A percentile compares a stretch with the other conserved stretches of the same genome.
phyloP scores from a whole-genome alignment of 2,113 vertebrate species.

The Myiopsitta monachus region DNA sequence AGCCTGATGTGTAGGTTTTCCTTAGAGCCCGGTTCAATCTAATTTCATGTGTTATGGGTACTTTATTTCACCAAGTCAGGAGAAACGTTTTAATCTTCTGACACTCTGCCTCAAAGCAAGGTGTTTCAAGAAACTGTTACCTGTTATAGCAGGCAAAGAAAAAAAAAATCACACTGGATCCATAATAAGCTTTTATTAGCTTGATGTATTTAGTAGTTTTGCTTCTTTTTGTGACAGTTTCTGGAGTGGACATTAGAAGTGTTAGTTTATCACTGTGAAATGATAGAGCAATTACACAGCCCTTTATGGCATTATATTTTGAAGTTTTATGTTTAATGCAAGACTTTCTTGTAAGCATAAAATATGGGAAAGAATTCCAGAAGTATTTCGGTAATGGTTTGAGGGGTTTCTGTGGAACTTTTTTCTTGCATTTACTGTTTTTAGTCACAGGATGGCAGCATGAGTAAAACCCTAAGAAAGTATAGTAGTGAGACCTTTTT shows the following conservation, averaged over 20 bases:
- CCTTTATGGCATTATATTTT: not conserved
- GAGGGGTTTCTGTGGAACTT: not conserved
- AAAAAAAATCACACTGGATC: not conserved
- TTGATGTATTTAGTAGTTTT: slow-evolving; percentile 24
- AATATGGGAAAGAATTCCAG: not conserved
- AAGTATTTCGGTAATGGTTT: not conserved
- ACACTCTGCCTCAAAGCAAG: not conserved
- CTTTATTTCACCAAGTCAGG: not conserved
- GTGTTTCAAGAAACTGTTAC: not conserved
- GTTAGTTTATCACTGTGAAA: not conserved
- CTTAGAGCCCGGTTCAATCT: not conserved
- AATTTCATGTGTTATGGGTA: not conserved
- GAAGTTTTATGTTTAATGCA: not conserved
- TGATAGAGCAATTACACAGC: slow-evolving; percentile 23
- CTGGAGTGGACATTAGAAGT: not conserved
- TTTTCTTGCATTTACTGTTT: slow-evolving; percentile 67
- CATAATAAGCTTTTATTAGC: slow-evolving; percentile 19
- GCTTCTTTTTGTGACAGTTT: not conserved
- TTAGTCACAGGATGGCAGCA: slow-evolving; percentile 83
- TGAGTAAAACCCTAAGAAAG: slow-evolving; percentile 69
- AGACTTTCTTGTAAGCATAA: not conserved
- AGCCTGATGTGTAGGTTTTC: not conserved
- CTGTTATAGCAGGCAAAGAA: not conserved
- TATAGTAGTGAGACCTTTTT: not conserved
- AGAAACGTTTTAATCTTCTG: not conserved